Conservation (phyloP, 2,113 vertebrate genomes). For the Notiomystis cincta region DNA sequence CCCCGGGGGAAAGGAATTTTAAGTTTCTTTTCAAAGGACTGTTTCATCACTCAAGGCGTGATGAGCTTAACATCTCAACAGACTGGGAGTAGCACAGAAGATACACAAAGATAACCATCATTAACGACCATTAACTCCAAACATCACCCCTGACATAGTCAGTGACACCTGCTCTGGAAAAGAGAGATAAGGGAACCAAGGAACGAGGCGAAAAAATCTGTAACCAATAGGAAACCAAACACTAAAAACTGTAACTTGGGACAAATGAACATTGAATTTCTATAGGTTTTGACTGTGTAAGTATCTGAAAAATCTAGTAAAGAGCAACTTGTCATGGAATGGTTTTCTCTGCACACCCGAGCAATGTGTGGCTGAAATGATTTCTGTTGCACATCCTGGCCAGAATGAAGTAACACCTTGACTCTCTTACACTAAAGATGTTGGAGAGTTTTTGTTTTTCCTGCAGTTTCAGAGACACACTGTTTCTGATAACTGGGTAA, state of each 20-base stretch:
- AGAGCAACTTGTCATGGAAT: not conserved
- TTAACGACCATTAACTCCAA: not conserved
- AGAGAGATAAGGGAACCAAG: not conserved
- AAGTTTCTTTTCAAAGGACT: not conserved
- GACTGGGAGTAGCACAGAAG: not conserved
- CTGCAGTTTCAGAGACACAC: not conserved
- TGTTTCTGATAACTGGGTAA: rapidly evolving
- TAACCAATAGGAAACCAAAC: not conserved
- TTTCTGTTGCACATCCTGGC: not conserved
- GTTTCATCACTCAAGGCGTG: not conserved
- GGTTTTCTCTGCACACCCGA: not conserved
- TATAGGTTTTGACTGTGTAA: not conserved
- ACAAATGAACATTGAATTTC: not conserved
- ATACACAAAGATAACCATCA: not conserved
- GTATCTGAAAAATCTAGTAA: not conserved
- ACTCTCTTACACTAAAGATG: not conserved
- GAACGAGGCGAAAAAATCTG: rapidly evolving
- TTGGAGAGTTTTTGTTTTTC: not conserved
- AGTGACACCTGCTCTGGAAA: not conserved
- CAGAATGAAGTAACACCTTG: not conserved
- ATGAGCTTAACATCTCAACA: not conserved
- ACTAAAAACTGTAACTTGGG: not conserved
- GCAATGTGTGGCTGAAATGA: not conserved
- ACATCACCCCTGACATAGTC: not conserved
- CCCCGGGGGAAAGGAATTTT: not conserved